These are phyloP conservation scores for Acanthoscelides obtectus DNA, from an alignment of 2,888 invertebrate genomes.

Conservation along the genomic window DNA sequence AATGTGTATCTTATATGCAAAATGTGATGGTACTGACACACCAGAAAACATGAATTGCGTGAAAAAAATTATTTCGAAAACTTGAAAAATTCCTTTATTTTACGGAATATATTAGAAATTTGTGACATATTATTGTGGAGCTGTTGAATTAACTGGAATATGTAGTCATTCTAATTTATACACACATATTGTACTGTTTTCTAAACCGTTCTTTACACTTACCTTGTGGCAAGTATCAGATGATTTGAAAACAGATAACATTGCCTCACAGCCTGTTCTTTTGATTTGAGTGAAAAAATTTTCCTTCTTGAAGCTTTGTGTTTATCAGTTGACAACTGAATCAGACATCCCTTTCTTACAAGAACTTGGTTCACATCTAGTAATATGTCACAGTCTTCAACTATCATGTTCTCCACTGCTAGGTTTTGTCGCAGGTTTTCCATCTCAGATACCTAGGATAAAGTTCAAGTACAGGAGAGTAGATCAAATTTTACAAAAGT, in stretches of 20 bases:
- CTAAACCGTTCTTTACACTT: too few relatives aligned
- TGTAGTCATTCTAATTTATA: too few relatives aligned
- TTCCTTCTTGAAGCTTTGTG: conserved; percentile 56
- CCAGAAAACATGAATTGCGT: too few relatives aligned
- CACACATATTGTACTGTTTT: too few relatives aligned
- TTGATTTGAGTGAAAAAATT: conserved; percentile 59
- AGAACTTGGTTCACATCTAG: conserved; percentile 91
- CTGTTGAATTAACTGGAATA: too few relatives aligned
- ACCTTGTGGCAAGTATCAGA: conserved; percentile 75
- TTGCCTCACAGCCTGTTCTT: conserved; percentile 70
- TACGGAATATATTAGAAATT: too few relatives aligned
- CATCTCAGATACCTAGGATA: conserved; percentile 75
- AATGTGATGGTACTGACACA: too few relatives aligned
- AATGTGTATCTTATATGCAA: too few relatives aligned
- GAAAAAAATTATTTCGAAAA: too few relatives aligned
- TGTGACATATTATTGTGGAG: too few relatives aligned
- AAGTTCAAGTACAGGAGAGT: conserved; percentile 1
- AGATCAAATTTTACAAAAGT: too few relatives aligned
- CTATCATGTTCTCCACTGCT: conserved; percentile 89
- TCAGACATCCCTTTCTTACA: conserved; percentile 79
- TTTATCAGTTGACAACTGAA: conserved; percentile 66
- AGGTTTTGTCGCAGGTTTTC: conserved; percentile 88
- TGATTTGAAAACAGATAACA: conserved; percentile 91
- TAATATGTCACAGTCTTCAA: conserved; percentile 89
- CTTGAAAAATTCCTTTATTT: too few relatives aligned